A percentile compares a stretch with the other conserved stretches of the same genome.
phyloP scores from a whole-genome alignment of 2,113 vertebrate genomes.

The Ginglymostoma cirratum region DNA sequence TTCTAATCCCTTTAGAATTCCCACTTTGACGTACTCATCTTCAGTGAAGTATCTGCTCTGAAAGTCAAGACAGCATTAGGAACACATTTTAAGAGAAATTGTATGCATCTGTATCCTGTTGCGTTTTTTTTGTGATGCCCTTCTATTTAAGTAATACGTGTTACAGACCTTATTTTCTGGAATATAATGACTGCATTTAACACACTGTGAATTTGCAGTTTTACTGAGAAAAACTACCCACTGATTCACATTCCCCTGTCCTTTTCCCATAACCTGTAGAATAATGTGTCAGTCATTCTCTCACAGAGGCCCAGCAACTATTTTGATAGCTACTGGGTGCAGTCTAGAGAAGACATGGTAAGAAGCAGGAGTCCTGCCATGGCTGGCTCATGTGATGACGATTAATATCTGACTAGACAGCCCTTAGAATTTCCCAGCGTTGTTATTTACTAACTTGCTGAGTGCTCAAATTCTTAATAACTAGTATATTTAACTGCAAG shows the following conservation, averaged over 20 bases:
- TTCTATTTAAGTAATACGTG: background rate
- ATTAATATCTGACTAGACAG: background rate
- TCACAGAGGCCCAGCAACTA: background rate
- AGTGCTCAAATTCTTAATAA: background rate
- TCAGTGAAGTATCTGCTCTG: background rate
- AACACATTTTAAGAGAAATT: background rate
- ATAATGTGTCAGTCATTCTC: background rate
- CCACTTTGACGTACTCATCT: background rate
- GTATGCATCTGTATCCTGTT: background rate
- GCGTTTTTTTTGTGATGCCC: background rate
- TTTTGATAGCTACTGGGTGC: background rate
- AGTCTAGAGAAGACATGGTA: background rate
- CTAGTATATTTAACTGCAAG: background rate
- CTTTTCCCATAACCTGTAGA: background rate
- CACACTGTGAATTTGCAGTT: no score
- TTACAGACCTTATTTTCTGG: background rate
- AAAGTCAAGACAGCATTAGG: background rate
- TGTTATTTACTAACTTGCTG: background rate
- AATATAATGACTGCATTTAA: background rate
- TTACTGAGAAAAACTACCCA: background rate
- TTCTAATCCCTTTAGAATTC: background rate
- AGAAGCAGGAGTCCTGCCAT: background rate
- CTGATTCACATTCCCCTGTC: background rate
- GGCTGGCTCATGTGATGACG: background rate
- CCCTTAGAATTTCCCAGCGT: background rate